Percentiles rank a stretch among this genome's conserved stretches.
Conservation (phyloP, 1,140 invertebrate species). For the Bombus confusus region DNA sequence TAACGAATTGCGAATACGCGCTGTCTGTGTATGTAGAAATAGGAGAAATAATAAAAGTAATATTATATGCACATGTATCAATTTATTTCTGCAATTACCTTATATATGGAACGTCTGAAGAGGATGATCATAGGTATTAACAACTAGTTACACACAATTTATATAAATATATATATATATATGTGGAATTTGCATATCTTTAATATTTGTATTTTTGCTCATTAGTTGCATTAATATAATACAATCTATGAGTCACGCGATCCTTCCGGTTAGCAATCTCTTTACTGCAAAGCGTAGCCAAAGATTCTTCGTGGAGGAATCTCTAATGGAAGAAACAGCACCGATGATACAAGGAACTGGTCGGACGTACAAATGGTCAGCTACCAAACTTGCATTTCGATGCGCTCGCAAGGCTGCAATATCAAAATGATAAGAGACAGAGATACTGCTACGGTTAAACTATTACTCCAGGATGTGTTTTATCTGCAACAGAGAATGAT, state of each 20-base stretch:
- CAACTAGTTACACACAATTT: not conserved
- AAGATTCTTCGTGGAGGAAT: not conserved
- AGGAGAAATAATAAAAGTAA: conserved; percentile 72
- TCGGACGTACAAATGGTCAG: not conserved
- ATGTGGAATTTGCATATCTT: conserved; percentile 1
- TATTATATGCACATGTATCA: conserved; percentile 50
- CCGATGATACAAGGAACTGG: not conserved
- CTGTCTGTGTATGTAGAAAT: conserved; percentile 66
- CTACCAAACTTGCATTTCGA: not conserved
- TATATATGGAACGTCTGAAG: not conserved
- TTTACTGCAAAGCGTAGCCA: not conserved
- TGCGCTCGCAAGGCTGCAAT: conserved; percentile 59
- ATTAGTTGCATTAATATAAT: conserved; percentile 42
- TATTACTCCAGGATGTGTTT: conserved; percentile 74
- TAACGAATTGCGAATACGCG: conserved; percentile 63
- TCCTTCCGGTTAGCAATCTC: not conserved
- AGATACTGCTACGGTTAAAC: conserved; percentile 71
- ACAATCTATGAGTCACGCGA: conserved; percentile 11
- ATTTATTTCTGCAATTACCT: not conserved
- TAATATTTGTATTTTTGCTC: not conserved
- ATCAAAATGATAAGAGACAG: conserved; percentile 67
- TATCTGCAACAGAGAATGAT: conserved; percentile 76
- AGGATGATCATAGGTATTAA: too few relatives aligned
- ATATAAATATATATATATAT: conserved; percentile 29
- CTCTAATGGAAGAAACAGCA: too few relatives aligned